A percentile compares a stretch with the other conserved stretches of the same genome.
Evolutionary conservation across 64 coral and sea anemone genomes (phyloP).

Genomic region (Montipora cactus): DNA sequence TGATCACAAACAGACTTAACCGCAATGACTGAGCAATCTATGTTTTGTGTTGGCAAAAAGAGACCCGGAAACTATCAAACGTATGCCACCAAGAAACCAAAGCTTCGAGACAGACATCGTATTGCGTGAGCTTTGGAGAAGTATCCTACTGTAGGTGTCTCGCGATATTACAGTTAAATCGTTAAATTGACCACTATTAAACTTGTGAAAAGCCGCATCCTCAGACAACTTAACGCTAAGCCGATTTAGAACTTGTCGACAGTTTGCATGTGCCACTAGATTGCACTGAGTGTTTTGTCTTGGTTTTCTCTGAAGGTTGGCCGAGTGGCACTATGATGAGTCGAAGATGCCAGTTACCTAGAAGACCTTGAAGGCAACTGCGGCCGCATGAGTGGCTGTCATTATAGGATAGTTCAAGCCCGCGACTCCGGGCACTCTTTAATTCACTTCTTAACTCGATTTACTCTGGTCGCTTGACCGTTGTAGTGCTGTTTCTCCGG

Average conservation of each 20-base stretch:
- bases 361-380: too few species aligned
- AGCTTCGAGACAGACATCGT: not conserved
- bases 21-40: too few species aligned
- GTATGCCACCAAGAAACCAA: not conserved
- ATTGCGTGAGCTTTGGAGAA: not conserved
- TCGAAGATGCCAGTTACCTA: too few species aligned
- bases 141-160: not conserved
- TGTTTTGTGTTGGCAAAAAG: too few species aligned
- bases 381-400: too few species aligned
- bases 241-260: slow-evolving; percentile 14
- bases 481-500: not conserved
- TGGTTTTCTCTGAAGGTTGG: too few species aligned
- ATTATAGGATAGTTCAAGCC: too few species aligned
- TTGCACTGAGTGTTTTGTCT: too few species aligned
- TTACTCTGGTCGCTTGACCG: not conserved
- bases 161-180: not conserved
- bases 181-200: not conserved
- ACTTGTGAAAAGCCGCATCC: not conserved
- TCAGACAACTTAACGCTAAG: not conserved
- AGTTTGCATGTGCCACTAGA: not conserved
- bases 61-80: too few species aligned
- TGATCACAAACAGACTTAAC: too few species aligned
- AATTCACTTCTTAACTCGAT: not conserved
- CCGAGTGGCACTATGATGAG: too few species aligned
- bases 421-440: not conserved